These are phyloP conservation scores for Catocala nupta DNA, from an alignment of 2,888 invertebrate genomes.

Conservation along the genomic window DNA sequence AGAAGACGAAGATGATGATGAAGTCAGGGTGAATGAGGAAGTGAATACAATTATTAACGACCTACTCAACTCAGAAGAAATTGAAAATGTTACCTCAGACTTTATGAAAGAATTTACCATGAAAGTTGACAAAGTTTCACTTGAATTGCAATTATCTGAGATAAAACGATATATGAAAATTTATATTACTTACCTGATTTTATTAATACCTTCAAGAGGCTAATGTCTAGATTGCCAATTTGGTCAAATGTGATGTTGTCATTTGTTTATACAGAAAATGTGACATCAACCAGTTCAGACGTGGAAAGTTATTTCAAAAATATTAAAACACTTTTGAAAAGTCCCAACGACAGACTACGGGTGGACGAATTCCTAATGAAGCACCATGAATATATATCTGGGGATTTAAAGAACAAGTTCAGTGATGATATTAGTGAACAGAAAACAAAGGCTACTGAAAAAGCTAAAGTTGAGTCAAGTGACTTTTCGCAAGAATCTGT, in stretches of 20 bases:
- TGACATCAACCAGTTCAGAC: slow-evolving; percentile 26
- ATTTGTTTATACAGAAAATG: slow-evolving; percentile 28
- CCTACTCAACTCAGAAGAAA: slow-evolving; percentile 26
- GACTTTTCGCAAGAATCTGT: slow-evolving; percentile 29
- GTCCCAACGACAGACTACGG: slow-evolving; percentile 25
- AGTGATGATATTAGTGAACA: too few species aligned
- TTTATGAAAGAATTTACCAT: slow-evolving; percentile 28
- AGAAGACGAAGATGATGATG: too few species aligned
- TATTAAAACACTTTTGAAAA: slow-evolving; percentile 28
- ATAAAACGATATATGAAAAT: slow-evolving; percentile 22
- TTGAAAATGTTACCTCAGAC: slow-evolving; percentile 26
- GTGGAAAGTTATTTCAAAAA: slow-evolving; percentile 27
- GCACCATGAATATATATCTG: slow-evolving; percentile 17
- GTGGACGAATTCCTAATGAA: slow-evolving; percentile 28
- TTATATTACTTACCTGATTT: slow-evolving; percentile 28
- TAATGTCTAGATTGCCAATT: neutral
- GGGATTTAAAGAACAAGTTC: too few species aligned
- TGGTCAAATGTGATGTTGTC: slow-evolving; percentile 28
- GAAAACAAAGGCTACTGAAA: slow-evolving; percentile 16
- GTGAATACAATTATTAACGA: too few species aligned
- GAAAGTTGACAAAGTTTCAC: slow-evolving; percentile 27
- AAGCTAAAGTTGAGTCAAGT: slow-evolving; percentile 20
- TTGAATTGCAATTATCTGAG: slow-evolving; percentile 20
- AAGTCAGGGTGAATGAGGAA: too few species aligned
- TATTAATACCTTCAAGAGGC: slow-evolving; percentile 2